Conservation (phyloP, 1,140 invertebrate genomes). For the Manduca sexta region DNA sequence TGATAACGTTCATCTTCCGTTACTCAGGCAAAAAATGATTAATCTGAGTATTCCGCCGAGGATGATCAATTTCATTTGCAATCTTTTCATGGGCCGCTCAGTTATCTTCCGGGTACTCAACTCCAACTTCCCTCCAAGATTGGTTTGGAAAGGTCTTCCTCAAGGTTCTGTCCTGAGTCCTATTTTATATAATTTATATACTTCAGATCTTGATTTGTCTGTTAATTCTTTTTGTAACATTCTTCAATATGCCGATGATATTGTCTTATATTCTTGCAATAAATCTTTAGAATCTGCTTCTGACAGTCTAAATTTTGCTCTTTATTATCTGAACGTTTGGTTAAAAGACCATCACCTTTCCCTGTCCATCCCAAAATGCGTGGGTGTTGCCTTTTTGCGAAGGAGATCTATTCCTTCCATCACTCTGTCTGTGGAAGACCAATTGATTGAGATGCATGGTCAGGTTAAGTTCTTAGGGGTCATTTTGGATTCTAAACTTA, state of each 20-base stretch:
- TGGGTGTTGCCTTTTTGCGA: not conserved
- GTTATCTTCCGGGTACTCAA: not conserved
- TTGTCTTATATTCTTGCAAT: not conserved
- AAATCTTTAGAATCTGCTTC: not conserved
- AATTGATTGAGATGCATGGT: no score
- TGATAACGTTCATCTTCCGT: no score
- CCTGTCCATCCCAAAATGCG: not conserved
- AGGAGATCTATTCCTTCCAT: no score
- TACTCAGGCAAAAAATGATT: no score
- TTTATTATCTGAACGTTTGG: not conserved
- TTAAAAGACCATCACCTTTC: not conserved
- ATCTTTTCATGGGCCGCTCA: slow-evolving; percentile 4
- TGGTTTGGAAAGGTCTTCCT: slow-evolving; percentile 18
- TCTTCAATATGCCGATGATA: not conserved
- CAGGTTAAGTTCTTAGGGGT: no score
- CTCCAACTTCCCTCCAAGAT: not conserved
- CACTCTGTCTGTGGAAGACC: no score
- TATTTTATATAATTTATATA: slow-evolving; percentile 17
- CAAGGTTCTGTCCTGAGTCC: slow-evolving; percentile 21
- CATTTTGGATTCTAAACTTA: no score
- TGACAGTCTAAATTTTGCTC: not conserved
- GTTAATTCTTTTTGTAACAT: slow-evolving; percentile 4
- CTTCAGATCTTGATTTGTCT: slow-evolving; percentile 5
- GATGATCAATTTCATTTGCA: slow-evolving; percentile 8
- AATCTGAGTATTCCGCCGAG: no score